A percentile compares a stretch with the other conserved stretches of the same genome.
phyloP scores from a whole-genome alignment of 2,113 vertebrate genomes.

The Malurus cyaneus region DNA sequence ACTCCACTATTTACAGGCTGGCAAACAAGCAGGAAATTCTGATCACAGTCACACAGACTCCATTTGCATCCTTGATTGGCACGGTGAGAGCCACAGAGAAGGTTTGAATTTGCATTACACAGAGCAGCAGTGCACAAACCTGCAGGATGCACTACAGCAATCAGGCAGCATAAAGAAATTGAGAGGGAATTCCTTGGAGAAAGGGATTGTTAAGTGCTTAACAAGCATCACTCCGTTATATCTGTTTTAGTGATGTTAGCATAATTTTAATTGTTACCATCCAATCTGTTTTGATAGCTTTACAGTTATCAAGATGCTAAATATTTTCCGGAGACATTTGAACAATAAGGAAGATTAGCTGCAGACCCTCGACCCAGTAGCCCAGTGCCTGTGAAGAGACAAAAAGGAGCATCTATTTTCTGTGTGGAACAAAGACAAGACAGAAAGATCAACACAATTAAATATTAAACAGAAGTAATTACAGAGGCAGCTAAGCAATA shows the following conservation, averaged over 20 bases:
- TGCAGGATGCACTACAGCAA: slow-evolving; percentile 63
- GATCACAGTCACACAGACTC: slow-evolving; percentile 59
- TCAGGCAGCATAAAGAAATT: slow-evolving; percentile 68
- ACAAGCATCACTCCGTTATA: slow-evolving; percentile 68
- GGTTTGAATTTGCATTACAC: slow-evolving; percentile 62
- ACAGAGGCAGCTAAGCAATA: slow-evolving; percentile 54
- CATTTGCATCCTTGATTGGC: slow-evolving; percentile 75
- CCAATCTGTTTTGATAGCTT: slow-evolving; percentile 69
- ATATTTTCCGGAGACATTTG: slow-evolving; percentile 67
- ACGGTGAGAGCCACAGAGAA: slow-evolving; percentile 33
- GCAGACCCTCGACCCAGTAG: slow-evolving; percentile 4
- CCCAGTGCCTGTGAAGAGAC: not conserved
- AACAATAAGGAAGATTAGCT: slow-evolving; percentile 54
- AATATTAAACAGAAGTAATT: slow-evolving; percentile 65
- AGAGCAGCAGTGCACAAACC: slow-evolving; percentile 43
- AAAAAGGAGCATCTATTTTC: slow-evolving; percentile 36
- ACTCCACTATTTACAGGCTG: slow-evolving; percentile 48
- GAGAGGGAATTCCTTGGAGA: slow-evolving; percentile 70
- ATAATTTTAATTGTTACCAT: slow-evolving; percentile 68
- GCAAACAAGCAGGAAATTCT: slow-evolving; percentile 70
- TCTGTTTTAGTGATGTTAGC: slow-evolving; percentile 65
- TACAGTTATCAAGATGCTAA: slow-evolving; percentile 64
- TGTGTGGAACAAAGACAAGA: slow-evolving; percentile 54
- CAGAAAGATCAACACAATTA: slow-evolving; percentile 62
- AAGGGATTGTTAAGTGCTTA: slow-evolving; percentile 74